Conservation (phyloP, 2,797 vertebrate genomes). For the Sphaeramia orbicularis region DNA sequence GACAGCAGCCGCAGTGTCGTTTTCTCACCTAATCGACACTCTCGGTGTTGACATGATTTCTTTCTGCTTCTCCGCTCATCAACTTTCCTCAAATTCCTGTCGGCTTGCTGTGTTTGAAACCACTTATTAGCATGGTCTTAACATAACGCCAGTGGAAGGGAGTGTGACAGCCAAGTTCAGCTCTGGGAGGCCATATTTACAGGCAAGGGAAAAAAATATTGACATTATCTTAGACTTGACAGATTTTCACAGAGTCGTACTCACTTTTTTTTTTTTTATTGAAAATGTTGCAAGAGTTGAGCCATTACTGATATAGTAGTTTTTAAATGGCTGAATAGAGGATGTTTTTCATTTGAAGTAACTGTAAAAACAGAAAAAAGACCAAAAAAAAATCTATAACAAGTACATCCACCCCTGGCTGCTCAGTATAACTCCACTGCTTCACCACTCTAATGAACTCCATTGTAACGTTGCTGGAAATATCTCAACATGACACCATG, state of each 20-base stretch:
- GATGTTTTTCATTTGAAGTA: background rate
- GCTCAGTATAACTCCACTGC: conserved; percentile 20
- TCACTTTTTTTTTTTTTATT: too few species aligned
- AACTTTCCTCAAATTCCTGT: conserved; percentile 47
- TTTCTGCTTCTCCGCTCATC: conserved; percentile 36
- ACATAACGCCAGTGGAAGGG: background rate
- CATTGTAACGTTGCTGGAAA: conserved; percentile 49
- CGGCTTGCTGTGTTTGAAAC: conserved; percentile 18
- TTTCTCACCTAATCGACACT: conserved; percentile 76
- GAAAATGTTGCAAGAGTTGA: background rate
- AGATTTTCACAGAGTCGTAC: too few species aligned
- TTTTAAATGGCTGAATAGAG: background rate
- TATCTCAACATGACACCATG: conserved; percentile 56
- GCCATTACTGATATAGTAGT: background rate
- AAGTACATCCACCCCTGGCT: conserved; percentile 34
- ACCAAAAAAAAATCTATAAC: conserved; percentile 12
- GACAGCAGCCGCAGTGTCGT: conserved; percentile 49
- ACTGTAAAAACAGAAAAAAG: conserved; percentile 15
- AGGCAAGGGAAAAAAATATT: too few species aligned
- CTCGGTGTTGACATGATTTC: conserved; percentile 57
- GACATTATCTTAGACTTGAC: too few species aligned
- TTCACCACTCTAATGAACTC: conserved; percentile 37
- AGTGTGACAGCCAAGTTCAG: background rate
- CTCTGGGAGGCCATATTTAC: too few species aligned
- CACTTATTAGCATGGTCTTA: conserved; percentile 4